Evolutionary conservation across 2,888 invertebrate species (phyloP), one percentile per base, ranked within the genome.

Genomic region (Lasioglossum morio): DNA sequence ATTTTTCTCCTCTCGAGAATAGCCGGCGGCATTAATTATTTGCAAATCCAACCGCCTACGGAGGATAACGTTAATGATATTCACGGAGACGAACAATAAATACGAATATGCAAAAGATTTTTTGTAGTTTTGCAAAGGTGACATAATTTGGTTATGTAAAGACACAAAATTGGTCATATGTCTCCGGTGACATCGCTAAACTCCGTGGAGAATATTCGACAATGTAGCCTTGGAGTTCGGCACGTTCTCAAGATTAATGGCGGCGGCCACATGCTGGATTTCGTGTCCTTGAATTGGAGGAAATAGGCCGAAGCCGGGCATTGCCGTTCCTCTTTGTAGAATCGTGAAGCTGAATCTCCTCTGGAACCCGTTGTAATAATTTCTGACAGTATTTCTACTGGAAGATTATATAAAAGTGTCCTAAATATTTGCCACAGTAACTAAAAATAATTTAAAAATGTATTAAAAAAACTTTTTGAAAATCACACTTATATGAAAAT

Each of bases 191-290:
- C 53, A 10, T 34, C 7, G 12, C 0, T 19, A n/a, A 4, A 12
- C 27, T 16, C 14, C 27, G 43, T 4, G 27, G 19, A 69, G 48
- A 34, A 4, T 12, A 37, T 40, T 19, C 46, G 23, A 16, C 48
- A 8, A 3, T 69, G n/a, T 16, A 69, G 53, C 16, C 70, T 83
- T 74, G 84, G 37, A 66, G 34, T 74, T 80, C 60, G 72, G 30
- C 37, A 48, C 57, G 81, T 76, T 69, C 74, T 40, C 30, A 69
- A 76, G 78, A 84, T 84, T 57, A 72, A 77, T n/a, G 16, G 37
- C 23, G 74, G 30, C 7, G 7, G 27, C 5, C 63, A 16, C 2
- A 30, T 30, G 30, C 63, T 8, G 34, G 66, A 66, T 66, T 34
- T 34, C 30, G 63, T 30, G 30, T 63, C 19, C 34, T 66, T 66